Evolutionary conservation across 2,113 vertebrate genomes (phyloP).

Genomic region (Etheostoma cragini): DNA sequence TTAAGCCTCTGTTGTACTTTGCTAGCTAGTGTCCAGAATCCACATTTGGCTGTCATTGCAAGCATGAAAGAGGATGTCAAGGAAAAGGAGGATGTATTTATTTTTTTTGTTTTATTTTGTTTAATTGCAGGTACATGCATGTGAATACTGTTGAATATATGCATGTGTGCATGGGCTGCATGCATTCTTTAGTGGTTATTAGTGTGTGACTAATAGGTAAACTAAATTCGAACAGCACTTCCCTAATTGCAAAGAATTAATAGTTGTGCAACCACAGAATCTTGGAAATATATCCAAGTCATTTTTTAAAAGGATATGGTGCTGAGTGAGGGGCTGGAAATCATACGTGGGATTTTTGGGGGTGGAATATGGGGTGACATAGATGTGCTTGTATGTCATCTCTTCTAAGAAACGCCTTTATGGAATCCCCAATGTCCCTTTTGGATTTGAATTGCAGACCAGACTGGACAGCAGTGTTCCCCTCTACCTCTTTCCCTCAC

Average conservation of each 20-base stretch:
- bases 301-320: conserved; percentile 86
- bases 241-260: conserved; percentile 84
- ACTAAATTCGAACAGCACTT: conserved; percentile 51
- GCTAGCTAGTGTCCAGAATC: conserved; percentile 72
- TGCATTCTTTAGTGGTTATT: conserved; percentile 7
- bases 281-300: conserved; percentile 84
- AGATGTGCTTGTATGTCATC: conserved; percentile 76
- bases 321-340: conserved; percentile 89
- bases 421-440: conserved; percentile 54
- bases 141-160: not conserved
- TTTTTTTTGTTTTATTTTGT: no score
- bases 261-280: conserved; percentile 86
- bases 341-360: conserved; percentile 62
- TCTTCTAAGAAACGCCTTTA: conserved; percentile 49
- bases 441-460: conserved; percentile 27
- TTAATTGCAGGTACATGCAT: conserved; percentile 27
- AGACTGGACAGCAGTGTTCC: conserved; percentile 16
- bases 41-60: conserved; percentile 69
- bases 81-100: conserved; percentile 42
- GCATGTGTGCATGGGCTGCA: conserved; percentile 9
- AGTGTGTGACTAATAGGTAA: conserved; percentile 37
- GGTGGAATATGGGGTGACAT: conserved; percentile 55
- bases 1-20: conserved; percentile 76
- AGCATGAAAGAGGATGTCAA: conserved; percentile 57
- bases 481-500: conserved; percentile 23